These are phyloP conservation scores for Actias luna DNA, from an alignment of 2,888 invertebrate genomes.

Conservation along the genomic window DNA sequence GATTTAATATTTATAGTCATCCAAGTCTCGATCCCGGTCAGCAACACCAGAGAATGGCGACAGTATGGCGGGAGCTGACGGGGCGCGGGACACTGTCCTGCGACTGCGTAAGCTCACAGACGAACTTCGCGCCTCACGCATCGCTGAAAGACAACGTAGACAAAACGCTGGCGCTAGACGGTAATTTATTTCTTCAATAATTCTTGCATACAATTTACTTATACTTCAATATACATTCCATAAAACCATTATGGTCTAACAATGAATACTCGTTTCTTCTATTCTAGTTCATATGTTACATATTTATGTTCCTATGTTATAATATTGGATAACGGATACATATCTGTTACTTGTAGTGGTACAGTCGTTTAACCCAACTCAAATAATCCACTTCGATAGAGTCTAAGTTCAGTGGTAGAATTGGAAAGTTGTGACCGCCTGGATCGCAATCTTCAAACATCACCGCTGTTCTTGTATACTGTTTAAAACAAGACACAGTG, in stretches of 20 bases:
- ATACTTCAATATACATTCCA: background rate
- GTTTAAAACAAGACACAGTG: no score
- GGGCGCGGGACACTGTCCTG: slow-evolving; percentile 75
- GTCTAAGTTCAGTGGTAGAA: no score
- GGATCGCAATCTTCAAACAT: no score
- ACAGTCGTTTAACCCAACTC: no score
- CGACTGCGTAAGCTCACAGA: slow-evolving; percentile 87
- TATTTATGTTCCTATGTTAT: background rate
- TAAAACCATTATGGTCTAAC: background rate
- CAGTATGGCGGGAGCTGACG: slow-evolving; percentile 33
- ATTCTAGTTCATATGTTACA: no score
- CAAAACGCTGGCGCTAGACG: slow-evolving; percentile 68
- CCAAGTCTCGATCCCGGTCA: slow-evolving; percentile 85
- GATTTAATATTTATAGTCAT: slow-evolving; percentile 78
- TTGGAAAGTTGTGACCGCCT: no score
- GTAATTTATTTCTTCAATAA: slow-evolving; percentile 32
- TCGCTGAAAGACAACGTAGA: slow-evolving; percentile 68
- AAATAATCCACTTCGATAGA: no score
- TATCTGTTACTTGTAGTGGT: no score
- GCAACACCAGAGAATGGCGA: slow-evolving; percentile 82
- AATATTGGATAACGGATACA: no score
- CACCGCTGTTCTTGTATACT: no score
- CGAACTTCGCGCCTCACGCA: slow-evolving; percentile 82
- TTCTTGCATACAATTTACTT: background rate
- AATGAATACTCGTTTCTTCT: background rate